Base-by-base conservation (phyloP, 2,113 vertebrate genomes). In the Gymnobelideus leadbeateri region DNA sequence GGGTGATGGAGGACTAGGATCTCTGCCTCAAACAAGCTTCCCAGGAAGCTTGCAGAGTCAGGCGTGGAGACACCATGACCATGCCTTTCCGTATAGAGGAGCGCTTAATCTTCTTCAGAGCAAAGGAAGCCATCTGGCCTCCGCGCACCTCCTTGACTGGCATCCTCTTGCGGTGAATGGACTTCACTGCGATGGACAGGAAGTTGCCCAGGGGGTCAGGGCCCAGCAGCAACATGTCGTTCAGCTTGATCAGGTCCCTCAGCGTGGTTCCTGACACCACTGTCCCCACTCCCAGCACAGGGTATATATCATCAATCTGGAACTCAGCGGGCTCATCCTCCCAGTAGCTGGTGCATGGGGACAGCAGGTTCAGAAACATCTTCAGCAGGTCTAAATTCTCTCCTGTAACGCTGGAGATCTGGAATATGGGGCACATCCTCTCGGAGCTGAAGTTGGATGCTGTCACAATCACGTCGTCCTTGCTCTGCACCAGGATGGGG, bases 371-470 rank as follows among this genome's bases (percentile, higher is more conserved):
- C 97, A 99, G 99, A 96, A 99, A 99, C 99, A 99, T 99, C 98
- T 99, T 99, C 89, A 99, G 98, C 97, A 99, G 99, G 91, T 99
- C 99, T 95, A 99, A 98, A 98, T 99, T 99, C 98, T 99, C 99
- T 43, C 99, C 99, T 0, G 99, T 99, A 89, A 99, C 99, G 31
- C 99, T 99, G 92, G 99, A 99, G 98, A 99, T 99, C 98, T 99
- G 99, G 98, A 99, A 99, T 98, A 99, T 99, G 0, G 99, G 99
- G 97, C 99, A 99, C 99, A 99, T 99, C 99, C 99, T 99, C 99
- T 99, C 99, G 0, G 99, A 99, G 97, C 99, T 99, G 98, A 99
- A 99, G 99, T 99, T 99, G 97, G 99, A 99, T 90, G 99, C 99
- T 0, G 99, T 99, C 92, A 99, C 99, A 54, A 99, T 99, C 97